phyloP scores from a whole-genome alignment of 2,113 vertebrate genomes.

The Hemicordylus capensis region DNA sequence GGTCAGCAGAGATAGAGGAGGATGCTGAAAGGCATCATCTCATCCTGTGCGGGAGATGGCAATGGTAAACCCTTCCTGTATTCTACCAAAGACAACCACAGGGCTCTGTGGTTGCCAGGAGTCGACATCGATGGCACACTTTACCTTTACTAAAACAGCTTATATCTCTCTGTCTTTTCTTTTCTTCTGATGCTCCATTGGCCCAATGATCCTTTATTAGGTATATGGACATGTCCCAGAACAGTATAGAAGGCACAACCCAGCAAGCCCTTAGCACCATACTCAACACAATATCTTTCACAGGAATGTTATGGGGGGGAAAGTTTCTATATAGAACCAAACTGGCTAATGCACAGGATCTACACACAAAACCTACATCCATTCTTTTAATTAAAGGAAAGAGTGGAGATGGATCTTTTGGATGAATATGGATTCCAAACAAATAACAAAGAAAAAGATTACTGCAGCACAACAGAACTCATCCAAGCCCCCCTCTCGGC shows the following conservation, averaged over 20 bases:
- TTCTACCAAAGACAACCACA: no score
- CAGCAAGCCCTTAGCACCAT: neutral
- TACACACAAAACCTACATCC: neutral
- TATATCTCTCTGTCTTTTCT: neutral
- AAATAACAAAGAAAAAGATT: slow-evolving; percentile 9
- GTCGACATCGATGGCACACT: no score
- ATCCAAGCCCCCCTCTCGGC: no score
- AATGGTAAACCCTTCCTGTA: no score
- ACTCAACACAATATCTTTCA: neutral
- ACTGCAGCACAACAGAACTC: neutral
- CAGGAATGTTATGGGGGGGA: neutral
- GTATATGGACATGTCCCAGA: neutral
- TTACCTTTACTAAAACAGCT: neutral
- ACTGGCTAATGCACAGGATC: neutral
- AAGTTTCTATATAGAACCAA: neutral
- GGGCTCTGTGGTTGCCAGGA: no score
- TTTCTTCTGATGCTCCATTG: no score
- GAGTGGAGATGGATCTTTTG: neutral
- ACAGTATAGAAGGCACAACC: neutral
- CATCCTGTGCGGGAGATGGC: no score
- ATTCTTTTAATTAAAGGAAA: neutral
- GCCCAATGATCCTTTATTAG: neutral
- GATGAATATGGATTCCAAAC: neutral
- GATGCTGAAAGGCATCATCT: no score
- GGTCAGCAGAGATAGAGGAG: no score